Conservation (phyloP, 2,113 vertebrate genomes). For the Oncorhynchus mykiss region DNA sequence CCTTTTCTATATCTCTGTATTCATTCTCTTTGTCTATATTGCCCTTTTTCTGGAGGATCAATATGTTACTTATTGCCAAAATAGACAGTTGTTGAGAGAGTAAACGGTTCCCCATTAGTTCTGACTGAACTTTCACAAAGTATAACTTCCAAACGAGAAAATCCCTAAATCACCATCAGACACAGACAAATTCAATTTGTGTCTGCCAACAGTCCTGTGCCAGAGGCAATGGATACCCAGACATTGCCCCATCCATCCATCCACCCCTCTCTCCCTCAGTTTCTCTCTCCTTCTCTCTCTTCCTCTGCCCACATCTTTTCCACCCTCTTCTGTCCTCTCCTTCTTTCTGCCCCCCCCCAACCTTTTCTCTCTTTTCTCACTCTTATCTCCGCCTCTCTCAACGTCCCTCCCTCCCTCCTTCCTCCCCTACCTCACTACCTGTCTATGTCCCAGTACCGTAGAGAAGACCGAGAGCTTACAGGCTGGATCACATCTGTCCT, state of each 20-base stretch:
- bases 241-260: neutral
- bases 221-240: neutral
- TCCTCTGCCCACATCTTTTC: neutral
- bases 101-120: neutral
- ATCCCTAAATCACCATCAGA: neutral
- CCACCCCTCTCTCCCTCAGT: neutral
- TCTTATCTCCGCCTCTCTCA: constrained; percentile 5
- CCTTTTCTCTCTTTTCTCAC: neutral
- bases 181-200: neutral
- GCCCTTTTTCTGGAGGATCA: neutral
- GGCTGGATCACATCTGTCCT: constrained; percentile 27
- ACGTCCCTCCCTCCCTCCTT: neutral
- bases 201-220: neutral
- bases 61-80: neutral
- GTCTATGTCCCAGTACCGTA: constrained; percentile 10
- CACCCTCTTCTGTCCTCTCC: neutral
- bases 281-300: neutral
- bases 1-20: neutral
- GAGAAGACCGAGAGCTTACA: too few species aligned
- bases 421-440: neutral
- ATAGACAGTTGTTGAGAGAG: too few species aligned
- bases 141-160: neutral
- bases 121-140: neutral
- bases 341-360: neutral
- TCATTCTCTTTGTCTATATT: neutral